Evolutionary conservation across 2,113 vertebrate species (phyloP).

Genomic region (Amphiprion percula): DNA sequence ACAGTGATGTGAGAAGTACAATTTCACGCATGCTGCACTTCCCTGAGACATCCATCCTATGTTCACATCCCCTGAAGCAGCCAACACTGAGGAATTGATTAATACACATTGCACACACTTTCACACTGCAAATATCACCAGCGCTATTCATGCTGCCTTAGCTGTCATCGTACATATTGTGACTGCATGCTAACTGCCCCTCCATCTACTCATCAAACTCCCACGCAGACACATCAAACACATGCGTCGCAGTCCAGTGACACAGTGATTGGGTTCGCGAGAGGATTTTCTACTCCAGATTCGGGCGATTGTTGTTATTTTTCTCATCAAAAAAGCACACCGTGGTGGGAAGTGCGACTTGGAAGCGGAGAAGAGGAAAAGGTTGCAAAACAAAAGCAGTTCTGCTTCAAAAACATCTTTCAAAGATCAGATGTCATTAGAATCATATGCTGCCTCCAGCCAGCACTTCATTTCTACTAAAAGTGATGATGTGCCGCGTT

Average conservation of each 20-base stretch:
- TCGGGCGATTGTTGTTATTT: conserved; percentile 36
- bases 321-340: conserved; percentile 36
- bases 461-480: conserved; percentile 20
- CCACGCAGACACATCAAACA: conserved; percentile 57
- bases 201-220: conserved; percentile 63
- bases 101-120: conserved; percentile 29
- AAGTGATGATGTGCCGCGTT: conserved; percentile 9
- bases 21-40: conserved; percentile 72
- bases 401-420: conserved; percentile 53
- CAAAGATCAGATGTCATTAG: conserved; percentile 47
- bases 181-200: conserved; percentile 62
- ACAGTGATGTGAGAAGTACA: conserved; percentile 64
- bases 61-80: conserved; percentile 57
- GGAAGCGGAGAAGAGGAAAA: neutral
- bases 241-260: conserved; percentile 17
- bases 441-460: conserved; percentile 22
- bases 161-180: conserved; percentile 55
- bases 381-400: conserved; percentile 35
- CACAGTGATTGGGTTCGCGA: neutral
- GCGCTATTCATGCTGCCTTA: conserved; percentile 33
- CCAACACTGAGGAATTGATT: conserved; percentile 58
- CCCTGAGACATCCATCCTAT: conserved; percentile 46
- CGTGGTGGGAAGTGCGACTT: conserved; percentile 10
- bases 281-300: conserved; percentile 19
- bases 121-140: conserved; percentile 24